Evolutionary conservation across 1,140 invertebrate genomes (phyloP).

Genomic region (Pseudobourletiella spinata): DNA sequence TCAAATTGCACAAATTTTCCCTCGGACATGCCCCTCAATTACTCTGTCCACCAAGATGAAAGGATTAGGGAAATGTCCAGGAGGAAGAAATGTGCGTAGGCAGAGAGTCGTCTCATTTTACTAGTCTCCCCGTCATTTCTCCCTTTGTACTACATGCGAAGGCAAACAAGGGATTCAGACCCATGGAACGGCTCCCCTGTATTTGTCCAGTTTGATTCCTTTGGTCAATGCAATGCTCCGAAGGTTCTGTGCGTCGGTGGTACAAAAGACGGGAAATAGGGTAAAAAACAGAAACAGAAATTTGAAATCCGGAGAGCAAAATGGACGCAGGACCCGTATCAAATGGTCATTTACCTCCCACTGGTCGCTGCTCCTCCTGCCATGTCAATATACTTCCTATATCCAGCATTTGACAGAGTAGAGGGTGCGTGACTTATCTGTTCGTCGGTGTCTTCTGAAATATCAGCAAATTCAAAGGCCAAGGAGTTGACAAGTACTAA

Average conservation of each 20-base stretch:
- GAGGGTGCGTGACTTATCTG: constrained; percentile 1
- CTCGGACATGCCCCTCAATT: constrained; percentile 4
- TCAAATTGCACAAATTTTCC: constrained; percentile 26
- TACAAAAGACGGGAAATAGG: too few species aligned
- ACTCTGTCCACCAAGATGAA: constrained; percentile 3
- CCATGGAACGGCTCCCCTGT: too few species aligned
- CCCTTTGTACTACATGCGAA: neutral
- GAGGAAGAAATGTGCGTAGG: constrained; percentile 3
- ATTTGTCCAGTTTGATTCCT: too few species aligned
- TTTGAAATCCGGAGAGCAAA: neutral
- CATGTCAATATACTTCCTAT: neutral
- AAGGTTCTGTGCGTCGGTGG: too few species aligned
- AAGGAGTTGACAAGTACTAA: neutral
- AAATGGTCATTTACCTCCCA: constrained; percentile 24
- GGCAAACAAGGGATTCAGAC: neutral
- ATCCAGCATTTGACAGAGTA: too few species aligned
- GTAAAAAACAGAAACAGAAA: neutral
- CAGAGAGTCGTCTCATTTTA: neutral
- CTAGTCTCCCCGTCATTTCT: neutral
- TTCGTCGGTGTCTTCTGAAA: neutral
- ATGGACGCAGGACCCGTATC: constrained; percentile 6
- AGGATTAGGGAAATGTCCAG: neutral
- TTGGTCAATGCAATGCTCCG: too few species aligned
- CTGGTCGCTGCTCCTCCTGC: neutral
- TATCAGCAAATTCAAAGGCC: neutral